Conservation (phyloP, 1,140 invertebrate genomes). For the Ylistrum balloti region DNA sequence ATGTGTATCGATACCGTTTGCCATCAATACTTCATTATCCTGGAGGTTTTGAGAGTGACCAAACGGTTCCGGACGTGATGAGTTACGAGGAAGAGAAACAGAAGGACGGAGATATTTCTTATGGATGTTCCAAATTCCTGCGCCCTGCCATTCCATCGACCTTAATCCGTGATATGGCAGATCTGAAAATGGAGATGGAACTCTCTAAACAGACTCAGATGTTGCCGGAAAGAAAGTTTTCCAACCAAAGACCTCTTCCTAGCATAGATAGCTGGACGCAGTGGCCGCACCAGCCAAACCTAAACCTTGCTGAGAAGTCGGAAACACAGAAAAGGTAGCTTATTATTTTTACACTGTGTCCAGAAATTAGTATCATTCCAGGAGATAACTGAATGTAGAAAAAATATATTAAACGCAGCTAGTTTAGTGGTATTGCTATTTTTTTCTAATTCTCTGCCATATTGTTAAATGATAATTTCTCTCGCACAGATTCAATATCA, state of each 20-base stretch:
- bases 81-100: neutral
- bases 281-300: neutral
- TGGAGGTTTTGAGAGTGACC: neutral
- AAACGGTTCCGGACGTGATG: neutral
- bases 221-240: neutral
- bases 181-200: conserved; percentile 18
- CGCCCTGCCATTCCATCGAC: neutral
- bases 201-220: neutral
- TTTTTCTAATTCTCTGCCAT: too few relatives aligned
- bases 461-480: neutral
- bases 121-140: neutral
- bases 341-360: too few relatives aligned
- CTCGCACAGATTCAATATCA: conserved; percentile 3
- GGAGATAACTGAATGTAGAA: too few relatives aligned
- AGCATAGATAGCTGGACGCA: neutral
- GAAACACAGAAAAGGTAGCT: neutral
- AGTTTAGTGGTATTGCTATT: too few relatives aligned
- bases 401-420: too few relatives aligned
- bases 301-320: neutral
- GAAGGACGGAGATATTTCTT: neutral
- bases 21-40: neutral
- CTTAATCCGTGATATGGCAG: neutral
- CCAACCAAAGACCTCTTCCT: neutral
- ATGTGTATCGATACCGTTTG: neutral
- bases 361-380: too few relatives aligned